These are phyloP conservation scores for Melopsittacus undulatus DNA, from an alignment of 2,797 vertebrate genomes.

Conservation along the genomic window DNA sequence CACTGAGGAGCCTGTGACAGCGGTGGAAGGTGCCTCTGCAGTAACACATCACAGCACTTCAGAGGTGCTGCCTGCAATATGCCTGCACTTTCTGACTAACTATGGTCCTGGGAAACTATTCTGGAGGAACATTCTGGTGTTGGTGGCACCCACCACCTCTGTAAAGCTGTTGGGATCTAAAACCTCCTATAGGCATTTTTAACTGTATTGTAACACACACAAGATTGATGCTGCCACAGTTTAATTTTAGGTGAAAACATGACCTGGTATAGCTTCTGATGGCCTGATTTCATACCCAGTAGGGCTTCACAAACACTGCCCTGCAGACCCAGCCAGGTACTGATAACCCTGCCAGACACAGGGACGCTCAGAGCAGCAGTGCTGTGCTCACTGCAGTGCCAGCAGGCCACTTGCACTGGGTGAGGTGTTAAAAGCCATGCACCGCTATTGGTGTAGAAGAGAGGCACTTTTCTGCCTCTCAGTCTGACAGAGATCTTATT, in stretches of 20 bases:
- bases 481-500: neutral
- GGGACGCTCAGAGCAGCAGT: neutral
- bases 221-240: neutral
- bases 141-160: neutral
- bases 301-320: neutral
- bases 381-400: neutral
- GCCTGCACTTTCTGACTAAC: neutral
- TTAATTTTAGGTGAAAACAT: neutral
- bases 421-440: neutral
- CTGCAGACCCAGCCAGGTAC: rapidly evolving
- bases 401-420: neutral
- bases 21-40: neutral
- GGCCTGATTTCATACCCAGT: neutral
- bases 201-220: rapidly evolving
- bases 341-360: rapidly evolving
- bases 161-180: neutral
- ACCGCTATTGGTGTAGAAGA: neutral
- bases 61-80: neutral
- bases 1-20: rapidly evolving
- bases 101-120: neutral
- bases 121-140: neutral
- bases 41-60: neutral
- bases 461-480: neutral
- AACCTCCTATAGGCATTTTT: neutral
- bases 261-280: neutral